These are phyloP conservation scores for Sussaba pulchella DNA, from an alignment of 2,888 invertebrate genomes.

Conservation along the genomic window DNA sequence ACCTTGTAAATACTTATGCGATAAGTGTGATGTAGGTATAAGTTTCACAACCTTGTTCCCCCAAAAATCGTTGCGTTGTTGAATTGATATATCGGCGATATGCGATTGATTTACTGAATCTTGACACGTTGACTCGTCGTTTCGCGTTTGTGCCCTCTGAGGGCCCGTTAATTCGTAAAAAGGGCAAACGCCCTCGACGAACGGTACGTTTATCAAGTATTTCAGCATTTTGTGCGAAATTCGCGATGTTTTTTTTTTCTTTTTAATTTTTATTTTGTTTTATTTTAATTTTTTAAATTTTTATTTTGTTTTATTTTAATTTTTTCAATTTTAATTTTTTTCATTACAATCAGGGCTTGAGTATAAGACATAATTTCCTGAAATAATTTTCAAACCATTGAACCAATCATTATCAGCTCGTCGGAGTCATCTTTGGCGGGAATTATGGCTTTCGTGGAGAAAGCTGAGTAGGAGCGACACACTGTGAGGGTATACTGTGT, in stretches of 20 bases:
- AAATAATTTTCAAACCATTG: constrained; percentile 55
- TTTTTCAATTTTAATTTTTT: too few relatives aligned
- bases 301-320: not conserved
- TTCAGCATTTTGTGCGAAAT: constrained; percentile 68
- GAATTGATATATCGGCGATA: constrained; percentile 41
- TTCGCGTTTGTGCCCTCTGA: too few relatives aligned
- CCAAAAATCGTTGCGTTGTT: constrained; percentile 50
- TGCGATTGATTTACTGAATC: constrained; percentile 16
- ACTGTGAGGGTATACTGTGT: not conserved
- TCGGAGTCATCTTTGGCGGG: not conserved
- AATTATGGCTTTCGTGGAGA: not conserved
- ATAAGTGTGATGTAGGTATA: constrained; percentile 74
- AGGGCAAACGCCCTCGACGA: too few relatives aligned
- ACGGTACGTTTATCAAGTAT: constrained; percentile 44
- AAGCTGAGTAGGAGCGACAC: not conserved
- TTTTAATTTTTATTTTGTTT: too few relatives aligned
- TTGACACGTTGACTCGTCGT: constrained; percentile 9
- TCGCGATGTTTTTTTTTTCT: constrained; percentile 61
- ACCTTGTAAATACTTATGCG: constrained; percentile 81
- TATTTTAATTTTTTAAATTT: too few relatives aligned
- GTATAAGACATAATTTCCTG: constrained; percentile 67
- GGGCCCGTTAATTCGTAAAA: constrained; percentile 29
- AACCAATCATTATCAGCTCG: not conserved
- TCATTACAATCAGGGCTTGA: constrained; percentile 39
- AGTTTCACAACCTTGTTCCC: constrained; percentile 51